Conservation (phyloP, 2,113 vertebrate genomes). For the Melanocharis versteri region DNA sequence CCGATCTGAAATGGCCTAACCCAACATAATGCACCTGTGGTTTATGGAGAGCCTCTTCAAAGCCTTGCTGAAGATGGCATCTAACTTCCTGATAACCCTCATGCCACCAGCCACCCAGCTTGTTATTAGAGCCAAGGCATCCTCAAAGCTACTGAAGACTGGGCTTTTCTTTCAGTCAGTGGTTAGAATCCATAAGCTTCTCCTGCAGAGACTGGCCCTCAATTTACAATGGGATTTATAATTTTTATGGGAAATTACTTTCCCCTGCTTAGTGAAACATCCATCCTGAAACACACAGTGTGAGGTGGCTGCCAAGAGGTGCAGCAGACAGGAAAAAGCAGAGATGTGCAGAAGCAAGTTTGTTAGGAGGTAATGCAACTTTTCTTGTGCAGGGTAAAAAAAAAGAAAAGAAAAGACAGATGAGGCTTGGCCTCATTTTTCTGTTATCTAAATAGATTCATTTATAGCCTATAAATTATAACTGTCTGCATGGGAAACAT, state of each 20-base stretch:
- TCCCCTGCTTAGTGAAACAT: not conserved
- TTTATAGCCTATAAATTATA: slow-evolving; percentile 3
- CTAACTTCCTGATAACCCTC: not conserved
- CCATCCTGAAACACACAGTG: not conserved
- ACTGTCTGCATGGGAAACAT: not conserved
- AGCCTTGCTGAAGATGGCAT: not conserved
- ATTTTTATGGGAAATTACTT: not conserved
- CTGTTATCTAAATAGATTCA: slow-evolving; percentile 14
- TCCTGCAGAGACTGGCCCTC: not conserved
- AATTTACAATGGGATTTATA: not conserved
- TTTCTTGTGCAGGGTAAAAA: not conserved
- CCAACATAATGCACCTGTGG: not conserved
- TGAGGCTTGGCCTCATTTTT: not conserved
- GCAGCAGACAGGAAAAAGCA: not conserved
- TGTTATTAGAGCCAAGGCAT: not conserved
- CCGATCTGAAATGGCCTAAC: slow-evolving; percentile 3
- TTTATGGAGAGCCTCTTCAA: not conserved
- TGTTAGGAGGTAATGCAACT: not conserved
- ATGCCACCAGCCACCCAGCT: not conserved
- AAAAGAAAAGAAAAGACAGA: not conserved
- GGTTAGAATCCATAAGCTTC: not conserved
- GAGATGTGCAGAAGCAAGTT: not conserved
- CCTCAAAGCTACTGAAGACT: not conserved
- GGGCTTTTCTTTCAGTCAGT: not conserved
- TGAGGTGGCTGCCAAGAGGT: not conserved